Base-by-base conservation (phyloP, 2,888 invertebrate species). In the Cantharis rustica region DNA sequence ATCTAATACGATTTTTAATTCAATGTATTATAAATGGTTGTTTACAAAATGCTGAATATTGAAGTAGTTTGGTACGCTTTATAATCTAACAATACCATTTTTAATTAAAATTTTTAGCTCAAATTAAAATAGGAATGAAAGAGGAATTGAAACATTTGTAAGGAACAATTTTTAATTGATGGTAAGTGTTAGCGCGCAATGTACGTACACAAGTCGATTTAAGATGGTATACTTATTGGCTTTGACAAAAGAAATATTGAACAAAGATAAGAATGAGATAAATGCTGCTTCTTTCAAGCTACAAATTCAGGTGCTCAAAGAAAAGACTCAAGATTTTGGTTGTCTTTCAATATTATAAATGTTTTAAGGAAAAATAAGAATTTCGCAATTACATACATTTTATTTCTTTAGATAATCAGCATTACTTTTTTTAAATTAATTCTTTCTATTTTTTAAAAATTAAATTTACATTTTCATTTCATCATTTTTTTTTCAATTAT, bases 171-270 rank as follows among this genome's bases (percentile, higher is more conserved):
- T 66, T 16, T 66, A 66, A 66, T 66, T 66, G 17, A 66, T 16
- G 20, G 17, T n/a, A 66, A 66, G 23, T 20, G 17, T 3, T 20
- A 66, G 16, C 7, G 23, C 23, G 10, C 20, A 26, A 69, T 73
- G 73, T 69, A 69, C 17, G 16, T 73, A 69, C 62, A 73, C 69
- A 26, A 73, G 63, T 69, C 73, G 69, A 73, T 73, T 69, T 68
- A 62, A 69, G 26, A 61, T 61, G 27, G 66, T 71, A 68, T 82
- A 82, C 83, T 83, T 83, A 83, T 83, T 83, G 83, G 82, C 83
- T 82, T 80, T 81, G 80, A 84, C 82, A 83, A 83, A 83, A 82
- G 83, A 83, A 84, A 82, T 83, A 83, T 83, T 81, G 83, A 82
- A 84, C 80, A 75, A 80, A 83, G 83, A 84, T 83, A 84, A 84